Conservation (phyloP, 35 echinoderm and acorn worm species). For the Strongylocentrotus purpuratus region DNA sequence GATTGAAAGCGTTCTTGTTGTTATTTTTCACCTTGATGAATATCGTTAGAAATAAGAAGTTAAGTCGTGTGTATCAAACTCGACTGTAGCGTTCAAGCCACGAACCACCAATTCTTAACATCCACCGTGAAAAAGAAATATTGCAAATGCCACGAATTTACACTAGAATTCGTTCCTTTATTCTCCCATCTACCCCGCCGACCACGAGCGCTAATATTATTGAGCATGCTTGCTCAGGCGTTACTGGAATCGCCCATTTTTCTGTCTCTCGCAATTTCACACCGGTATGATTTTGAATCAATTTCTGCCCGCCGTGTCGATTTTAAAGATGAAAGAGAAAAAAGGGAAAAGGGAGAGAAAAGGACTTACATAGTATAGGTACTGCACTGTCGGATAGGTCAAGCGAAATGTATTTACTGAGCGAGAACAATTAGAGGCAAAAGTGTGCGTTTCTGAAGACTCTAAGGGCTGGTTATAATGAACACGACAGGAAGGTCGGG, state of each 20-base stretch:
- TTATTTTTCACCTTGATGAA: not conserved
- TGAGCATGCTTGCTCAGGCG: conserved; percentile 36
- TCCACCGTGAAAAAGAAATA: conserved; percentile 50
- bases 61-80: conserved; percentile 39
- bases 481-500: not conserved
- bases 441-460: conserved; percentile 51
- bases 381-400: conserved; percentile 50
- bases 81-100: conserved; percentile 32
- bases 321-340: conserved; percentile 22
- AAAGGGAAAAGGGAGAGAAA: not conserved
- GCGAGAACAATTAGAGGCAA: conserved; percentile 33
- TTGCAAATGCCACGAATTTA: conserved; percentile 50
- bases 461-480: conserved; percentile 27
- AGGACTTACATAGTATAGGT: conserved; percentile 18
- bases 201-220: conserved; percentile 48
- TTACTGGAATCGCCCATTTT: conserved; percentile 48
- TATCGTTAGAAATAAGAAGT: not conserved
- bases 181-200: not conserved
- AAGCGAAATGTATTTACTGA: conserved; percentile 35
- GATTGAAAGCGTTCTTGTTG: conserved; percentile 11
- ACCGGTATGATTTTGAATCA: conserved; percentile 54
- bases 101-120: conserved; percentile 28
- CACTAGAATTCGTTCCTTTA: conserved; percentile 45
- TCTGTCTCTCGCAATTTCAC: conserved; percentile 53
- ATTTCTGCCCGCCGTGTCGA: conserved; percentile 47